Evolutionary conservation across 1,140 invertebrate species (phyloP), one percentile per base, ranked within the genome.

Genomic region (Lucilia cuprina): DNA sequence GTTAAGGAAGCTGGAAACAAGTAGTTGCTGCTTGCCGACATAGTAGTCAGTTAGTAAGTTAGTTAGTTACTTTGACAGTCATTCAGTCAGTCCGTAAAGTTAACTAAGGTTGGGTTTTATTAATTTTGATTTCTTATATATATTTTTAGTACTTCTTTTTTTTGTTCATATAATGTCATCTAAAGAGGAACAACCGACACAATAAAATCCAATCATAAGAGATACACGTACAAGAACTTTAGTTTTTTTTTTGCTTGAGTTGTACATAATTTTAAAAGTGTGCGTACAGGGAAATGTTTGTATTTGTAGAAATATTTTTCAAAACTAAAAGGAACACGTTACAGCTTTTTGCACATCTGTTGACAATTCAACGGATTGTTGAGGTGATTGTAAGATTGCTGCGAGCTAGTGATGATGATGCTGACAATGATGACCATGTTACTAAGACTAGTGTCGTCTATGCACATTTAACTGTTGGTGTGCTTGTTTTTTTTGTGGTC

Each of bases 291-390:
- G 41, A 41, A 41, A 41, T 60, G 14, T 60, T 60, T 60, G 14
- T 60, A 17, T 60, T 60, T 60, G 55, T 70, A 9, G 7, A 21
- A 14, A 55, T 21, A 25, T 25, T 70, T 70, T 30, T 30, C 1
- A 1, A 30, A 70, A 70, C 2, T 19, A 0, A 21, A 25, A 70
- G 65, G 65, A 70, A 70, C 65, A 19, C 17, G 65, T 70, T 70
- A 70, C 8, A 70, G n/a, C 65, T 70, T 70, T 60, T 70, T 70
- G 65, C 65, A 70, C 65, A 70, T 70, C 65, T 70, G 65, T 70
- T 70, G 65, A 70, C 65, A 70, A 70, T 70, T 21, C n/a, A 70
- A 10, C 65, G 65, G 19, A 19, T 21, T 21, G 65, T 70, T 70
- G 65, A 19, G 21, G 65, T 7, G 14, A n/a, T 60, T 12, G 13